Conservation (phyloP, 1,140 invertebrate species). For the Physella acuta region DNA sequence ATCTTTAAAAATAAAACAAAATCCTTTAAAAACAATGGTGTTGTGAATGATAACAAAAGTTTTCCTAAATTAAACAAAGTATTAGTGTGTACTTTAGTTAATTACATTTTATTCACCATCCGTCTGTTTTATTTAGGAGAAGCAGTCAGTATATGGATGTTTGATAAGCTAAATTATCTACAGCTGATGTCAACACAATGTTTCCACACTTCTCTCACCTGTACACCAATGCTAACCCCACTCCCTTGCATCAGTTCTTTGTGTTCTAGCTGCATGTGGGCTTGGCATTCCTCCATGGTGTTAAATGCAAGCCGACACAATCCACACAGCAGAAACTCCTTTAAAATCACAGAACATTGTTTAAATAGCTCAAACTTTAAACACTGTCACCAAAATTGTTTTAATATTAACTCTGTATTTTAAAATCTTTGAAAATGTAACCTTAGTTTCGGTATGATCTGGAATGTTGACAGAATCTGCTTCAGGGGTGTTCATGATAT, state of each 20-base stretch:
- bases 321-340: slow-evolving; percentile 56
- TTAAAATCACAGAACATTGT: slow-evolving; percentile 12
- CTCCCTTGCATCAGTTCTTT: slow-evolving; percentile 25
- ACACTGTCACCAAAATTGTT: neutral
- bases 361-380: neutral
- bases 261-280: slow-evolving; percentile 53
- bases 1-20: too few relatives aligned
- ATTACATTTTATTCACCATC: too few relatives aligned
- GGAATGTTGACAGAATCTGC: slow-evolving; percentile 17
- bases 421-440: neutral
- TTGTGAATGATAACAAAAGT: too few relatives aligned
- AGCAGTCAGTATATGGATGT: too few relatives aligned
- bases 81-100: too few relatives aligned
- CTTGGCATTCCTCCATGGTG: slow-evolving; percentile 54
- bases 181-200: too few relatives aligned
- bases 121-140: too few relatives aligned
- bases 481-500: slow-evolving; percentile 12
- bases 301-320: slow-evolving; percentile 54
- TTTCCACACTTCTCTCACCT: slow-evolving; percentile 36
- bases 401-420: neutral
- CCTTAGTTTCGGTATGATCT: slow-evolving; percentile 21
- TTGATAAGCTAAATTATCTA: too few relatives aligned
- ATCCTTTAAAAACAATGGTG: too few relatives aligned
- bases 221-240: slow-evolving; percentile 43
- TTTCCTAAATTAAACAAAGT: too few relatives aligned